A percentile compares a stretch with the other conserved stretches of the same genome.
These are phyloP conservation scores for Psittacara wagleri DNA, from an alignment of 2,113 vertebrate genomes.

Conservation along the genomic window DNA sequence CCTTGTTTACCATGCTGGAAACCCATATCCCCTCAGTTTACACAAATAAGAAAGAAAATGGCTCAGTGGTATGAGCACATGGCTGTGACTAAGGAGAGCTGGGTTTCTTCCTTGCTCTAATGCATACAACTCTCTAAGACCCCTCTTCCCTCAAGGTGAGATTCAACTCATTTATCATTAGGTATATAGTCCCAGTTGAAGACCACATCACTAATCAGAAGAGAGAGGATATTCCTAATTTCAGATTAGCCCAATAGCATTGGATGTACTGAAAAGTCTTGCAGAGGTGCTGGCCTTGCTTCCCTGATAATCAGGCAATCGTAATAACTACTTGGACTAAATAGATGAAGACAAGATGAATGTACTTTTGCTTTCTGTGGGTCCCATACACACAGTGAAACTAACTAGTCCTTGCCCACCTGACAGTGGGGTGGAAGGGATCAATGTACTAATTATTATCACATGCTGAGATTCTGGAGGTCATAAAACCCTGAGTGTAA, in stretches of 20 bases:
- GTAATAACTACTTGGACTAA: not conserved
- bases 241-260: not conserved
- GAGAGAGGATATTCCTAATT: not conserved
- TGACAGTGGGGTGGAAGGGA: not conserved
- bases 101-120: not conserved
- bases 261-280: not conserved
- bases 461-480: not conserved
- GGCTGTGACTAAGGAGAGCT: not conserved
- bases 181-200: not conserved
- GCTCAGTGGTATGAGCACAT: not conserved
- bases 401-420: not conserved
- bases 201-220: not conserved
- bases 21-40: not conserved
- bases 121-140: not conserved
- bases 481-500: not conserved
- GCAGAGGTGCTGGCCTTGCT: not conserved
- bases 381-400: not conserved
- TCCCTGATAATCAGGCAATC: not conserved
- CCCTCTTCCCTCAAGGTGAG: not conserved
- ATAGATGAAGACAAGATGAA: not conserved
- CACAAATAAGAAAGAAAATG: not conserved
- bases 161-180: not conserved
- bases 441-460: not conserved
- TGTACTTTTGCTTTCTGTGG: not conserved
- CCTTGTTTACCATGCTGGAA: conserved; percentile 7